These are phyloP conservation scores for Clitarchus hookeri DNA, from an alignment of 2,888 invertebrate species.

Conservation along the genomic window DNA sequence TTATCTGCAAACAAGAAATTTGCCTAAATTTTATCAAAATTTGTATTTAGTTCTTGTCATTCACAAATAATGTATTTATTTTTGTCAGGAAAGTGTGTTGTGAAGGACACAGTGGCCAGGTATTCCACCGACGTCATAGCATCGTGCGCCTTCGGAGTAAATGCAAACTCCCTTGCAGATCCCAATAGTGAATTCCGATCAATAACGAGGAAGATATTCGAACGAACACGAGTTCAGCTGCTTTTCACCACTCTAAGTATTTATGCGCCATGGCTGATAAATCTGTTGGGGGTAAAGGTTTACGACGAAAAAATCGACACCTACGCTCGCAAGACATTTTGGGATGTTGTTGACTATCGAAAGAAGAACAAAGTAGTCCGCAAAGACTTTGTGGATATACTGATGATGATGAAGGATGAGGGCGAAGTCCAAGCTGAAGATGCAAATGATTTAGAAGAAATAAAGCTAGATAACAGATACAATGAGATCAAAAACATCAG, in stretches of 20 bases:
- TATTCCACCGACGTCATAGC: conserved; percentile 49
- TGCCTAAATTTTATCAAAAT: too few species aligned
- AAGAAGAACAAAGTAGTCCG: conserved; percentile 44
- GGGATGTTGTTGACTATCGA: conserved; percentile 44
- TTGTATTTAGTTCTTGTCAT: too few species aligned
- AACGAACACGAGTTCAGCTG: conserved; percentile 49
- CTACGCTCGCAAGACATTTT: conserved; percentile 43
- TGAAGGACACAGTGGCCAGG: conserved; percentile 30
- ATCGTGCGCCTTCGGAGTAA: conserved; percentile 56
- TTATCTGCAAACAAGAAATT: too few species aligned
- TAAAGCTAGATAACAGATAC: too few species aligned
- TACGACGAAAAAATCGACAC: not conserved
- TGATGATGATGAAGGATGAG: conserved; percentile 43
- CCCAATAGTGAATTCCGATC: conserved; percentile 52
- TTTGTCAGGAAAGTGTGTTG: conserved; percentile 7
- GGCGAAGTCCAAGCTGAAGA: conserved; percentile 30
- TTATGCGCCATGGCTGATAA: not conserved
- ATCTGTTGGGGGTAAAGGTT: not conserved
- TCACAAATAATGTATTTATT: too few species aligned
- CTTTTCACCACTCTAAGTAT: not conserved
- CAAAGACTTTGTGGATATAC: conserved; percentile 47
- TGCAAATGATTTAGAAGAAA: too few species aligned
- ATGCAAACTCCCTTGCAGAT: conserved; percentile 49
- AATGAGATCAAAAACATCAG: too few species aligned
- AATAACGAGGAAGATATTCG: conserved; percentile 47